phyloP scores from a whole-genome alignment of 2,888 invertebrate species.

The Antheraea yamamai region DNA sequence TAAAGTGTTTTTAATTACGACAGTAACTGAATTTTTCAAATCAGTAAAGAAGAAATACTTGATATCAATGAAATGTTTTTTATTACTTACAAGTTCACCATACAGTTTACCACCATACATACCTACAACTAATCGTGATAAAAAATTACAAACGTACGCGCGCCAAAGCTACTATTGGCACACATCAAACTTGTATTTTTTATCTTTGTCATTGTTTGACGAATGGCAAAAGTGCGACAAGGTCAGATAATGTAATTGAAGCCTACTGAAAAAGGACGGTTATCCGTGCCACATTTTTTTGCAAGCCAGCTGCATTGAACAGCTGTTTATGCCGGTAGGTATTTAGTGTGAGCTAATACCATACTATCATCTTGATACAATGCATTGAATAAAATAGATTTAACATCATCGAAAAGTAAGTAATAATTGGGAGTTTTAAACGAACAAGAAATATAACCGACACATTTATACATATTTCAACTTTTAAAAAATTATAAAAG shows the following conservation, averaged over 20 bases:
- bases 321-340: slow-evolving; percentile 75
- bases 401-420: neutral
- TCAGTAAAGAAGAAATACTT: neutral
- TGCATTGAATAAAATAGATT: slow-evolving; percentile 17
- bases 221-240: slow-evolving; percentile 52
- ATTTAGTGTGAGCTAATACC: slow-evolving; percentile 27
- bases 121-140: neutral
- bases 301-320: slow-evolving; percentile 76
- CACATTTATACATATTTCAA: neutral
- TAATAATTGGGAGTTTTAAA: neutral
- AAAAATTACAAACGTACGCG: slow-evolving; percentile 20
- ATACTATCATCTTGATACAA: slow-evolving; percentile 16
- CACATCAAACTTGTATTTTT: slow-evolving; percentile 25
- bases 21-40: neutral
- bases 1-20: neutral
- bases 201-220: slow-evolving; percentile 45
- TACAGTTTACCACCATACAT: neutral
- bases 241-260: slow-evolving; percentile 50
- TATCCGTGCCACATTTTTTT: slow-evolving; percentile 76
- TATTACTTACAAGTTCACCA: neutral
- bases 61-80: neutral
- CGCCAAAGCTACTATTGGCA: slow-evolving; percentile 16
- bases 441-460: neutral
- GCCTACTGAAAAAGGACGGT: slow-evolving; percentile 63
- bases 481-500: neutral